Conservation (phyloP, 2,888 invertebrate species). For the Archaeoteleia sp. region DNA sequence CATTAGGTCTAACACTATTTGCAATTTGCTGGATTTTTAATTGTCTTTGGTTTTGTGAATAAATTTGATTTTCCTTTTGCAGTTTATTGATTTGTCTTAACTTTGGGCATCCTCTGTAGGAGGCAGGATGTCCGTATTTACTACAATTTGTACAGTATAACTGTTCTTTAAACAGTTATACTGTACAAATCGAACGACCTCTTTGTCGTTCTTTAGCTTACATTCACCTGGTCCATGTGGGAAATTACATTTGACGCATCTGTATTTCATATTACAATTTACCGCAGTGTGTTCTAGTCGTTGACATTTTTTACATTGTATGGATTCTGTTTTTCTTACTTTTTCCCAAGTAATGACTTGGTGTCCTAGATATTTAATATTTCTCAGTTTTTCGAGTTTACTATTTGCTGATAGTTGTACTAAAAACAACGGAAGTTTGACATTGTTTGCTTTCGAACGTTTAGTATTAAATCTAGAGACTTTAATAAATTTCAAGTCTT, state of each 20-base stretch:
- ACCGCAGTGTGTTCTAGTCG: constrained; percentile 30
- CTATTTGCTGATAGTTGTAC: constrained; percentile 32
- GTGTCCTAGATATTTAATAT: constrained; percentile 28
- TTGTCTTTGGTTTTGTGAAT: not conserved
- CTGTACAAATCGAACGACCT: too few relatives aligned
- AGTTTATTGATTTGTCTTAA: not conserved
- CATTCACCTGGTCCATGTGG: constrained; percentile 37
- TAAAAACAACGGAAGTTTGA: constrained; percentile 19
- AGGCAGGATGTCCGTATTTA: too few relatives aligned
- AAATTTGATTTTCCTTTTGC: not conserved
- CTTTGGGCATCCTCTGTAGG: constrained; percentile 41
- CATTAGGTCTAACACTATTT: not conserved
- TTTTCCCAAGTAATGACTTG: constrained; percentile 33
- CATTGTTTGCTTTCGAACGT: too few relatives aligned
- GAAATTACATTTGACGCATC: constrained; percentile 38
- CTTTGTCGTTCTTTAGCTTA: too few relatives aligned
- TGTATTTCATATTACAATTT: constrained; percentile 33
- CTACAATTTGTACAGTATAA: too few relatives aligned
- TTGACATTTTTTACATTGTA: constrained; percentile 52
- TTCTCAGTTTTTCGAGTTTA: not conserved
- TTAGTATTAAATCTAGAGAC: too few relatives aligned
- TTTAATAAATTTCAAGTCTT: too few relatives aligned
- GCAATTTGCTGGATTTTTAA: not conserved
- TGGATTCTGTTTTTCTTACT: constrained; percentile 17
- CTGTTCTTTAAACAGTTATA: too few relatives aligned